Conservation (phyloP, 2,113 vertebrate species). For the Phaethon lepturus region DNA sequence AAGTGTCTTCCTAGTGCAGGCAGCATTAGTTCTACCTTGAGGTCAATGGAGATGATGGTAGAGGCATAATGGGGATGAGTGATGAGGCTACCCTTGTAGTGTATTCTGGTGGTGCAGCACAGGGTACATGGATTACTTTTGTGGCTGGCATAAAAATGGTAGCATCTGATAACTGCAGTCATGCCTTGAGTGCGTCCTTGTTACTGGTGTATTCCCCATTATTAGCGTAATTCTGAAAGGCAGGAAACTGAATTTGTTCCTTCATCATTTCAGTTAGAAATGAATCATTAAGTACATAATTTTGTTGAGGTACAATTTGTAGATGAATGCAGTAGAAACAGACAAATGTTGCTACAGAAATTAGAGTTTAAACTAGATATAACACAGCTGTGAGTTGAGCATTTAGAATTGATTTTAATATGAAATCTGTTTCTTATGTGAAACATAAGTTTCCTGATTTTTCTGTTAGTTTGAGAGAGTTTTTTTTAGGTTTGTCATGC, state of each 20-base stretch:
- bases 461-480: not conserved
- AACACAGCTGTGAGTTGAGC: not conserved
- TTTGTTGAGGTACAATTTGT: not conserved
- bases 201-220: not conserved
- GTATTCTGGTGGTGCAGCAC: not conserved
- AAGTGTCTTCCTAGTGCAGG: not conserved
- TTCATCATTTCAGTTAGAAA: not conserved
- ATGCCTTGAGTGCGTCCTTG: not conserved
- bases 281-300: not conserved
- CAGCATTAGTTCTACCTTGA: accelerated
- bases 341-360: not conserved
- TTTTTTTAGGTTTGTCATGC: not conserved
- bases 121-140: not conserved
- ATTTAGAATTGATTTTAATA: not conserved
- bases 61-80: not conserved
- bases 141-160: not conserved
- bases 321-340: not conserved
- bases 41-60: not conserved
- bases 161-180: not conserved
- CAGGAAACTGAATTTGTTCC: not conserved
- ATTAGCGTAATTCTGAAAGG: not conserved
- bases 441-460: not conserved
- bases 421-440: not conserved
- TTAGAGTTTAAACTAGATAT: not conserved
- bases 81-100: not conserved